phyloP scores from a whole-genome alignment of 1,140 invertebrate species.

The Aricia agestis region DNA sequence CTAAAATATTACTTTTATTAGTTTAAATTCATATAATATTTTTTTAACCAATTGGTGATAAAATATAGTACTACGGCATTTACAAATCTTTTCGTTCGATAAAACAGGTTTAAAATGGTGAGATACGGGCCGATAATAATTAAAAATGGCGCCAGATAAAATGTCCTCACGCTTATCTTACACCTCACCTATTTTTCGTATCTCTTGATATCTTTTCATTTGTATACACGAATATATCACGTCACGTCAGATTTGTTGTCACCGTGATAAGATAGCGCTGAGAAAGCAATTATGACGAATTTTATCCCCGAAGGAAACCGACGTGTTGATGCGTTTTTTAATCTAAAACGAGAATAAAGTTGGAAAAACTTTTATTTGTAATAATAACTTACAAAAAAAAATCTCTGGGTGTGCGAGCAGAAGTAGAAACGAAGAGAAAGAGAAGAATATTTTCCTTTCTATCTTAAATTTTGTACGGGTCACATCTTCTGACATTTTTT shows the following conservation, averaged over 20 bases:
- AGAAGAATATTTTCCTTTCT: too few relatives aligned
- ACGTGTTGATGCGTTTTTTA: not conserved
- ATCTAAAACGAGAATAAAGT: not conserved
- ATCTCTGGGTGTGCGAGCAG: too few relatives aligned
- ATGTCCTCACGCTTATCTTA: slow-evolving; percentile 5
- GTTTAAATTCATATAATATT: not conserved
- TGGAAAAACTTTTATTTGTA: not conserved
- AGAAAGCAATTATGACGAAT: slow-evolving; percentile 1
- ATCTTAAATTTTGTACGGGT: too few relatives aligned
- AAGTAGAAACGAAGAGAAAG: too few relatives aligned
- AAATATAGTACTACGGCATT: not conserved
- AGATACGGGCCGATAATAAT: not conserved
- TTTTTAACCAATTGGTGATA: not conserved
- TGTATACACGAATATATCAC: slow-evolving; percentile 6
- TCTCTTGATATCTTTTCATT: not conserved
- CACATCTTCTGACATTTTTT: too few relatives aligned
- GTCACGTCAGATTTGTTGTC: slow-evolving; percentile 8
- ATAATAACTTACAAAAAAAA: too few relatives aligned
- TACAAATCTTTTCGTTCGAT: not conserved
- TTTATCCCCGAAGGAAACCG: not conserved
- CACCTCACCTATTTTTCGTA: slow-evolving; percentile 5
- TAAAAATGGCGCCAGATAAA: slow-evolving; percentile 4
- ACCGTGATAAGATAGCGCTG: slow-evolving; percentile 4
- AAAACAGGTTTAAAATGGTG: not conserved
- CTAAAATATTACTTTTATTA: too few relatives aligned